Conservation (phyloP, 2,113 vertebrate genomes). For the Hypomesus transpacificus region DNA sequence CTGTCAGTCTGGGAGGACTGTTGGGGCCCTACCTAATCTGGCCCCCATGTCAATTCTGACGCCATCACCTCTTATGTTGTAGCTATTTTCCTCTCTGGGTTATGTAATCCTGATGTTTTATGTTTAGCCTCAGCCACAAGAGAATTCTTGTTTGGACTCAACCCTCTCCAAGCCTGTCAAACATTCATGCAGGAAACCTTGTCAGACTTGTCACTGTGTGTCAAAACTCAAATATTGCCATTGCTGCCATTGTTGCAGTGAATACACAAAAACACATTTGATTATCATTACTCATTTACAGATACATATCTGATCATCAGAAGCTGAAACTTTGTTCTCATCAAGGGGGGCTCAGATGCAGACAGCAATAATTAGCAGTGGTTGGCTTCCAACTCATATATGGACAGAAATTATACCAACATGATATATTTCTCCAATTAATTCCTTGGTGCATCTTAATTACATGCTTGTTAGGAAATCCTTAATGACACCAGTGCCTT, state of each 20-base stretch:
- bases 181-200: neutral
- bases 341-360: conserved; percentile 1
- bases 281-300: neutral
- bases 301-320: conserved; percentile 20
- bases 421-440: conserved; percentile 7
- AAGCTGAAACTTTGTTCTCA: conserved; percentile 10
- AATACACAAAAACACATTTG: neutral
- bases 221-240: too few relatives aligned
- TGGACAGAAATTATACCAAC: conserved; percentile 21
- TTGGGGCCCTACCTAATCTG: neutral
- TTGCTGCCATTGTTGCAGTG: neutral
- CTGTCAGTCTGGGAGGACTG: conserved; percentile 29
- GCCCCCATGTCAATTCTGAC: neutral
- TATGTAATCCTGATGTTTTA: too few relatives aligned
- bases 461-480: conserved; percentile 35
- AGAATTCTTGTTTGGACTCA: neutral
- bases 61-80: neutral
- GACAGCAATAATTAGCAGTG: conserved; percentile 23
- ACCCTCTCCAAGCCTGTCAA: neutral
- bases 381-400: conserved; percentile 10
- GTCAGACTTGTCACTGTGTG: too few relatives aligned
- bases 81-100: neutral
- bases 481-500: conserved; percentile 22
- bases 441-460: conserved; percentile 30
- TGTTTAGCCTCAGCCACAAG: neutral